A percentile compares a stretch with the other conserved stretches of the same genome.
Conservation (phyloP, 2,888 invertebrate genomes). For the Podotricha telesiphe region DNA sequence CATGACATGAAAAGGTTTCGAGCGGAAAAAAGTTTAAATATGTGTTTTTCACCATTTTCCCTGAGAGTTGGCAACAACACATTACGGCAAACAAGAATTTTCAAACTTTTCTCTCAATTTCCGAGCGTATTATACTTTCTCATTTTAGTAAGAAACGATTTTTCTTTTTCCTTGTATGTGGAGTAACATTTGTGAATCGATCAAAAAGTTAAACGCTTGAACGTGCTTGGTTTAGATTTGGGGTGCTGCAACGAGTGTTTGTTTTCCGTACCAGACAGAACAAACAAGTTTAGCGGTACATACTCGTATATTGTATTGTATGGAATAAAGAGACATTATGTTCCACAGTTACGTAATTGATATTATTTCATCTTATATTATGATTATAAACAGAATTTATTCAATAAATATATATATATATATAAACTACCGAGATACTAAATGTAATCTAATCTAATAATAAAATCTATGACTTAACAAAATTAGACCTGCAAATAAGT, state of each 20-base stretch:
- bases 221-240: slow-evolving; percentile 21
- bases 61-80: slow-evolving; percentile 76
- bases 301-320: slow-evolving; percentile 7
- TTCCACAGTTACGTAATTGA: background rate
- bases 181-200: slow-evolving; percentile 32
- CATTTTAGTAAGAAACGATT: slow-evolving; percentile 67
- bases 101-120: slow-evolving; percentile 80
- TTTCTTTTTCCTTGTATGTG: slow-evolving; percentile 60
- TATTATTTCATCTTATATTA: no score
- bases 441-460: no score
- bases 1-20: slow-evolving; percentile 14
- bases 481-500: no score
- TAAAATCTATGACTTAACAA: no score
- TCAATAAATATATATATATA: no score
- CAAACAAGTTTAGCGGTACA: background rate
- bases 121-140: slow-evolving; percentile 64
- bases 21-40: slow-evolving; percentile 17
- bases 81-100: slow-evolving; percentile 82
- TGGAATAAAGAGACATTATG: background rate
- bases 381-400: no score
- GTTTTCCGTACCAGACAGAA: background rate
- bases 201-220: slow-evolving; percentile 33
- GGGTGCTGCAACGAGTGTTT: slow-evolving; percentile 14
- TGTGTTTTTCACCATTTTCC: slow-evolving; percentile 53
- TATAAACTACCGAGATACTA: no score